phyloP scores from a whole-genome alignment of 37 sponge, comb jelly and placozoan species.

The Aphrocallistes beatrix region DNA sequence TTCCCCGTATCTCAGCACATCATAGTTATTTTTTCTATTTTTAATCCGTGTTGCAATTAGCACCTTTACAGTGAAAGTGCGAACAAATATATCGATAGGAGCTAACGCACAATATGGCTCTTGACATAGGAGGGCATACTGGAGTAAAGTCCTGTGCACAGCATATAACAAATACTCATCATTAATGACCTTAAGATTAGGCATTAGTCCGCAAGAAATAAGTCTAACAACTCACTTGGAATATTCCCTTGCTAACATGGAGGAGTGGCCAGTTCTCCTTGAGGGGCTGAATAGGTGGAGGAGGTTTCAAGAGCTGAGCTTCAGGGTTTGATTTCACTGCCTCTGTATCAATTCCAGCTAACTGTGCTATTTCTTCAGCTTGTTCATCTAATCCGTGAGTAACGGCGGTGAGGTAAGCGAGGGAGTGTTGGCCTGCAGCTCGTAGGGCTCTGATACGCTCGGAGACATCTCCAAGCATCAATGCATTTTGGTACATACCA shows the following conservation, averaged over 20 bases:
- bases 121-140: too few species aligned
- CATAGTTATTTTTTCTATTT: too few species aligned
- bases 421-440: slow-evolving; percentile 73
- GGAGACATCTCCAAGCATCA: slow-evolving; percentile 68
- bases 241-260: slow-evolving; percentile 80
- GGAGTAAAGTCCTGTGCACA: too few species aligned
- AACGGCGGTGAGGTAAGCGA: slow-evolving; percentile 90
- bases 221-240: slow-evolving; percentile 32
- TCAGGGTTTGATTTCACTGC: slow-evolving; percentile 43
- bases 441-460: slow-evolving; percentile 73
- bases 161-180: too few species aligned
- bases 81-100: too few species aligned
- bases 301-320: slow-evolving; percentile 72
- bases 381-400: slow-evolving; percentile 85
- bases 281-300: slow-evolving; percentile 52
- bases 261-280: slow-evolving; percentile 89
- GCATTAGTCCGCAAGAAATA: too few species aligned
- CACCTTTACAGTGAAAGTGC: too few species aligned
- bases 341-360: background rate
- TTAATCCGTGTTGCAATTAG: too few species aligned
- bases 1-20: too few species aligned
- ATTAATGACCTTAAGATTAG: too few species aligned
- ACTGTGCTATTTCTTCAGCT: slow-evolving; percentile 46
- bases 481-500: slow-evolving; percentile 85
- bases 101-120: too few species aligned